phyloP scores from a whole-genome alignment of 2,797 vertebrate genomes.

The Poecilia velifera region DNA sequence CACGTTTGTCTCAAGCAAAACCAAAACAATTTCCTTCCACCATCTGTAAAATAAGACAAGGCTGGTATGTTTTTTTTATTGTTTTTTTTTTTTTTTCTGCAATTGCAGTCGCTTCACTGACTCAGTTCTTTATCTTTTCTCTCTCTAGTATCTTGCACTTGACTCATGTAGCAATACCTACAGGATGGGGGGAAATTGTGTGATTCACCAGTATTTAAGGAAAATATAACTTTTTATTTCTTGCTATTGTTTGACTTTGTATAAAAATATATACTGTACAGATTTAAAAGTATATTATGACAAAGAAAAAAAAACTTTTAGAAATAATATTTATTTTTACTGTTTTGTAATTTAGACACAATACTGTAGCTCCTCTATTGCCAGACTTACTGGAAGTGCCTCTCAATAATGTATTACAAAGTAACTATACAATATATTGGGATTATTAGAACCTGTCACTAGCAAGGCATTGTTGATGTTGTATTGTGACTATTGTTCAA shows the following conservation, averaged over 20 bases:
- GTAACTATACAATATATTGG: constrained; percentile 91
- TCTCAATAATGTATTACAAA: constrained; percentile 94
- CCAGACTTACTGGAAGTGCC: constrained; percentile 99
- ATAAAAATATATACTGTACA: constrained; percentile 93
- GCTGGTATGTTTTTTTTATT: constrained; percentile 77
- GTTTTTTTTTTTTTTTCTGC: constrained; percentile 62
- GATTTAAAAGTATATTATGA: constrained; percentile 80
- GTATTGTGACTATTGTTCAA: constrained; percentile 92
- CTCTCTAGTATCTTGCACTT: constrained; percentile 90
- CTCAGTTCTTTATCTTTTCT: constrained; percentile 76
- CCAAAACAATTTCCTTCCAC: constrained; percentile 69
- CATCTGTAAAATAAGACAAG: constrained; percentile 72
- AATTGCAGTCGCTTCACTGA: constrained; percentile 82
- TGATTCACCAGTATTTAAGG: constrained; percentile 89
- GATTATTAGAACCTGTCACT: constrained; percentile 92
- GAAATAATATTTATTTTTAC: constrained; percentile 99
- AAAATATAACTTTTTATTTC: constrained; percentile 86
- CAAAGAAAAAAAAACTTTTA: constrained; percentile 84
- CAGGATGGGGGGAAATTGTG: constrained; percentile 77
- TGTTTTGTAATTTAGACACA: constrained; percentile 97
- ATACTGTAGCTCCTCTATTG: constrained; percentile 93
- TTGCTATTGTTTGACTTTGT: constrained; percentile 91
- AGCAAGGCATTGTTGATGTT: constrained; percentile 92
- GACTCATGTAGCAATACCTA: constrained; percentile 93
- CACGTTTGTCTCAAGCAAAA: constrained; percentile 69